Conservation (phyloP, 2,113 vertebrate species). For the Antidorcas marsupialis region DNA sequence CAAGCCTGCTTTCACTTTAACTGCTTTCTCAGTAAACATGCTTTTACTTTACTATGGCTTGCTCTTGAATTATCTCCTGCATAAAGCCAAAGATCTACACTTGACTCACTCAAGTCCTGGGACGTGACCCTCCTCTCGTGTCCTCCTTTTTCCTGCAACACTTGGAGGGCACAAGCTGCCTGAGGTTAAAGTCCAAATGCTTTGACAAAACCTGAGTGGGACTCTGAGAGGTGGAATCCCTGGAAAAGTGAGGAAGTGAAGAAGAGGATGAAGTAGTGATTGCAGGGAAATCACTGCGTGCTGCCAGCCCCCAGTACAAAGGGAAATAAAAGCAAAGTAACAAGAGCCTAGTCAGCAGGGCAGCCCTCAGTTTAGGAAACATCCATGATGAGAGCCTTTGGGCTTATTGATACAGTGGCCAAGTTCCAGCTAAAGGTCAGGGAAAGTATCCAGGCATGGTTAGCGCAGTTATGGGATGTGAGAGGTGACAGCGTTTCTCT, state of each 20-base stretch:
- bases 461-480: not conserved
- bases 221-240: not conserved
- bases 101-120: not conserved
- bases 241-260: not conserved
- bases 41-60: not conserved
- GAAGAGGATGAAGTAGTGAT: not conserved
- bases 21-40: not conserved
- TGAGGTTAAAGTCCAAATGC: not conserved
- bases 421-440: not conserved
- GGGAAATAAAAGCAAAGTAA: not conserved
- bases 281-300: not conserved
- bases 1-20: not conserved
- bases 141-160: not conserved
- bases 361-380: not conserved
- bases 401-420: not conserved
- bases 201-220: not conserved
- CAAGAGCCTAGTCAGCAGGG: not conserved
- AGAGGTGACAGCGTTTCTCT: not conserved
- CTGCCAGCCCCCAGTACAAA: not conserved
- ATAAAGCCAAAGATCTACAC: not conserved
- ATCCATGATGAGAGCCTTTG: not conserved
- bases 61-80: not conserved
- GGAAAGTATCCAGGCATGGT: not conserved
- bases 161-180: not conserved
- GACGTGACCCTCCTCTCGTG: not conserved